These are phyloP conservation scores for Scelioninae gen. 1 DNA, from an alignment of 2,888 invertebrate genomes.

Conservation along the genomic window DNA sequence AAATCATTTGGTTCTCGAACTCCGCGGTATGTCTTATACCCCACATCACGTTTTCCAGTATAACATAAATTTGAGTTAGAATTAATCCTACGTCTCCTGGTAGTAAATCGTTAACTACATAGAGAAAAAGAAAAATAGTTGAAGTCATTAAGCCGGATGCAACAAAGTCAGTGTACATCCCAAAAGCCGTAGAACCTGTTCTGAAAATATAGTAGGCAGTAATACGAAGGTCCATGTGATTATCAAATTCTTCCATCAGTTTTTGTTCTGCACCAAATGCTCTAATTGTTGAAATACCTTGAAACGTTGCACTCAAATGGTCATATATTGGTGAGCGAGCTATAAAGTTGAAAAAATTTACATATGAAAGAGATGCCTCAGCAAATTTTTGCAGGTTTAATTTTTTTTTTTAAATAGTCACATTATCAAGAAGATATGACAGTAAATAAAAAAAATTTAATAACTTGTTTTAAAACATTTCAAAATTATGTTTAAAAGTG, in stretches of 20 bases:
- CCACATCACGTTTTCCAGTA: constrained; percentile 87
- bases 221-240: constrained; percentile 87
- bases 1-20: constrained; percentile 87
- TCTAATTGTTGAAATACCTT: constrained; percentile 86
- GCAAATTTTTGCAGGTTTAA: too few relatives aligned
- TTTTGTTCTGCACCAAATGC: constrained; percentile 85
- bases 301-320: constrained; percentile 94
- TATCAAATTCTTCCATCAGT: constrained; percentile 86
- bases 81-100: constrained; percentile 86
- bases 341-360: constrained; percentile 77
- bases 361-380: too few relatives aligned
- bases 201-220: constrained; percentile 89
- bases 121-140: constrained; percentile 86
- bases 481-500: too few relatives aligned
- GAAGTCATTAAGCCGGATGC: constrained; percentile 87
- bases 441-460: too few relatives aligned
- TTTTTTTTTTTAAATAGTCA: too few relatives aligned
- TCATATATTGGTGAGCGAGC: constrained; percentile 97
- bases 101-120: constrained; percentile 78
- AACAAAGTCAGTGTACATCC: constrained; percentile 88
- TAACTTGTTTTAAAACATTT: too few relatives aligned
- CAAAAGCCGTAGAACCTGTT: constrained; percentile 86
- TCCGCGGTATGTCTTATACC: constrained; percentile 87
- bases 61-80: constrained; percentile 85
- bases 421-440: too few relatives aligned